Conservation (phyloP, 1,140 invertebrate species). For the Aphelenchoides fujianensis region DNA sequence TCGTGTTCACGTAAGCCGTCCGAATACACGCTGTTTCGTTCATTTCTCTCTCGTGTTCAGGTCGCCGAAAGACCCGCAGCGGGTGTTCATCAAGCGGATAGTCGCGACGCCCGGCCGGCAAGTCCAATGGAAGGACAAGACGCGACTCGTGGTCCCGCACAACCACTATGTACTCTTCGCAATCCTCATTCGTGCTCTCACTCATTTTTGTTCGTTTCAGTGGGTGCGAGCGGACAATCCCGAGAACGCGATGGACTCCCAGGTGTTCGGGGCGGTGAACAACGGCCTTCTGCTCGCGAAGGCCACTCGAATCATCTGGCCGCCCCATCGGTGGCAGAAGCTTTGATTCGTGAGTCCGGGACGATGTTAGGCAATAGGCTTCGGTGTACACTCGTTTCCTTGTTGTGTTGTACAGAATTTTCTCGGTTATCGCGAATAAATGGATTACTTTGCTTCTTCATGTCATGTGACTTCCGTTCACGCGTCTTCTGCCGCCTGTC, state of each 20-base stretch:
- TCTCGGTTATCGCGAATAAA: too few species aligned
- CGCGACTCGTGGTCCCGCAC: not conserved
- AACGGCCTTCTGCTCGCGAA: not conserved
- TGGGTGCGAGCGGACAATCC: slow-evolving; percentile 8
- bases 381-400: too few species aligned
- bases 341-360: not conserved
- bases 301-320: slow-evolving; percentile 10
- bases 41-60: not conserved
- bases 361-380: not conserved
- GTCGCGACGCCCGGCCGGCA: not conserved
- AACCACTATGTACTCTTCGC: too few species aligned
- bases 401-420: too few species aligned
- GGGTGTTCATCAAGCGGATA: not conserved
- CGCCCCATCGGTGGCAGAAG: not conserved
- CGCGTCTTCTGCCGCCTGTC: too few species aligned
- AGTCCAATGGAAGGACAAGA: not conserved
- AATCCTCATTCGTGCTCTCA: too few species aligned
- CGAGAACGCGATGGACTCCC: not conserved
- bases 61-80: not conserved
- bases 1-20: slow-evolving; percentile 10
- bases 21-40: not conserved
- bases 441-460: not conserved
- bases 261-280: not conserved
- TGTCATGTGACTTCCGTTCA: not conserved
- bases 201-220: too few species aligned